Conservation (phyloP, 2,888 invertebrate species). For the Tenthredo amoena region DNA sequence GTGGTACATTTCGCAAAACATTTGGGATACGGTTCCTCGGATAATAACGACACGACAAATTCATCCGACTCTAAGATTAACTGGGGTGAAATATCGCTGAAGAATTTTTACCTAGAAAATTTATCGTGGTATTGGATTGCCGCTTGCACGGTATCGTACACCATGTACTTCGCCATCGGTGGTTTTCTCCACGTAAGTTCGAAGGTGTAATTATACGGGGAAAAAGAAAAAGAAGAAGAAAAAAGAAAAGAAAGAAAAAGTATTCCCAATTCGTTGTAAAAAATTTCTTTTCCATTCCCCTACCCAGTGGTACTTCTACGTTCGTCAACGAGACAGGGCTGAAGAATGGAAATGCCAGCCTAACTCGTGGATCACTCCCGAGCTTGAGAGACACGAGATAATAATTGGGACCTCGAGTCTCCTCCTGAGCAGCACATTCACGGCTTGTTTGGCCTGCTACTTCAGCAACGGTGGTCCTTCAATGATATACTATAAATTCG, state of each 20-base stretch:
- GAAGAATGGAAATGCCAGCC: constrained; percentile 89
- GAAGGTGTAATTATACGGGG: not conserved
- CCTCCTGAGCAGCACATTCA: constrained; percentile 80
- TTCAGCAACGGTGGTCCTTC: constrained; percentile 85
- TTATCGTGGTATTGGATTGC: constrained; percentile 79
- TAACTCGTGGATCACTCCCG: constrained; percentile 83
- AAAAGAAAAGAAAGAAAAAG: not conserved
- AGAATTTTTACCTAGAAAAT: constrained; percentile 80
- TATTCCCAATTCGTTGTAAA: not conserved
- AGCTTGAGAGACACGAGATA: constrained; percentile 86
- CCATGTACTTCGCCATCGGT: constrained; percentile 83
- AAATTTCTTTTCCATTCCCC: constrained; percentile 12
- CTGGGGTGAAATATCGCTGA: constrained; percentile 77
- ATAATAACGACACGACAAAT: constrained; percentile 68
- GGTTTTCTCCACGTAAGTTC: constrained; percentile 85
- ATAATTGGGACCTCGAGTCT: constrained; percentile 82
- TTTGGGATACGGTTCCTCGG: constrained; percentile 67
- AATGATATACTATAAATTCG: constrained; percentile 83
- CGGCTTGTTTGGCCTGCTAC: constrained; percentile 84
- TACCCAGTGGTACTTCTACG: constrained; percentile 86
- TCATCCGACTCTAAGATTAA: constrained; percentile 72
- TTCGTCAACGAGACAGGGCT: constrained; percentile 81
- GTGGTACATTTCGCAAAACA: constrained; percentile 83
- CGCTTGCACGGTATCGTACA: constrained; percentile 80
- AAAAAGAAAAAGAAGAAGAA: not conserved